Evolutionary conservation across 2,797 vertebrate species (phyloP).

Genomic region (Chanos chanos): DNA sequence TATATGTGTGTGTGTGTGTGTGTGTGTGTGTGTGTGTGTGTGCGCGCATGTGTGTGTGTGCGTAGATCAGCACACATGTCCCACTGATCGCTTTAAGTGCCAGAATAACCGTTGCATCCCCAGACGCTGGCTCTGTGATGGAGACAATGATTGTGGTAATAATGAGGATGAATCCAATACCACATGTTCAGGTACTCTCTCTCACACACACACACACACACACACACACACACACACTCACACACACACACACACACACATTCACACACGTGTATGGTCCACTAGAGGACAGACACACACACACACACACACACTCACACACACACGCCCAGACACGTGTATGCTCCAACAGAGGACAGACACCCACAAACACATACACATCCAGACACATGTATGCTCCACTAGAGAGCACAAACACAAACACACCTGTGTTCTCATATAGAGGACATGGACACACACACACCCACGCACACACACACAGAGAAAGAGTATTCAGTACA

Average conservation of each 20-base stretch:
- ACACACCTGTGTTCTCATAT: no score
- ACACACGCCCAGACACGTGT: background rate
- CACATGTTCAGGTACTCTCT: slow-evolving; percentile 80
- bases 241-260: background rate
- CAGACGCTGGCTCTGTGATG: slow-evolving; percentile 93
- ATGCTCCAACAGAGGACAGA: no score
- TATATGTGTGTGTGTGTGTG: slow-evolving; percentile 27
- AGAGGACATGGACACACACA: no score
- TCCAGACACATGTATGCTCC: no score
- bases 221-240: background rate
- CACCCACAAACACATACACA: no score
- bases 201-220: slow-evolving; percentile 8
- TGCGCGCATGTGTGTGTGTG: no score
- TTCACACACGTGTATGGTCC: no score
- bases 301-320: background rate
- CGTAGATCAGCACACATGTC: slow-evolving; percentile 94
- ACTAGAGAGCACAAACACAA: no score
- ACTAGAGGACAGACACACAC: background rate
- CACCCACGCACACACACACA: background rate
- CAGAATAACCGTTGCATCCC: slow-evolving; percentile 97
- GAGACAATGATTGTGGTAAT: slow-evolving; percentile 94
- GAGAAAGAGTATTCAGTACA: no score
- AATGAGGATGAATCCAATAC: slow-evolving; percentile 93
- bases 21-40: background rate
- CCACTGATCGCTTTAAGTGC: slow-evolving; percentile 92